Evolutionary conservation across 2,113 vertebrate genomes (phyloP).

Genomic region (Chloropsis hardwickii): DNA sequence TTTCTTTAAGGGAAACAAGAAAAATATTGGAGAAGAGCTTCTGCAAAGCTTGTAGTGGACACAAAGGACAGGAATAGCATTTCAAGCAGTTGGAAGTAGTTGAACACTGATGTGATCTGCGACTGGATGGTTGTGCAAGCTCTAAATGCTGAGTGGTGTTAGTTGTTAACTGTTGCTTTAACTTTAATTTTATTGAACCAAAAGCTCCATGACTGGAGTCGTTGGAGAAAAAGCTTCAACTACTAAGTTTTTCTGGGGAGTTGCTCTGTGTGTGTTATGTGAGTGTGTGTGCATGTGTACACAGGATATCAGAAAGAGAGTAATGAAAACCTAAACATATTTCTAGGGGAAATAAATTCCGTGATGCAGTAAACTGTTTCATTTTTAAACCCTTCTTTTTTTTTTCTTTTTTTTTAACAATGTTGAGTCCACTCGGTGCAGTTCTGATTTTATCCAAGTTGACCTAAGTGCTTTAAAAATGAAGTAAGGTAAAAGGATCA

Average conservation of each 20-base stretch:
- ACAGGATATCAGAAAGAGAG: neutral
- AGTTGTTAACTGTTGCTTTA: neutral
- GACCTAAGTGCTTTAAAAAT: constrained; percentile 2
- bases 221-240: neutral
- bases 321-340: neutral
- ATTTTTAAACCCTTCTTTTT: neutral
- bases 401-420: neutral
- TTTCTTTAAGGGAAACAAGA: neutral
- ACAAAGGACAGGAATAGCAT: neutral
- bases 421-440: neutral
- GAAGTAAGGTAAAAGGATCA: neutral
- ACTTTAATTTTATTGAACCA: neutral
- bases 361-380: neutral
- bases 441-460: neutral
- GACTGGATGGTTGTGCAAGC: neutral
- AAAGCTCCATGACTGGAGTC: neutral
- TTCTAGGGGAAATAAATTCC: neutral
- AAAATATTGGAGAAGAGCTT: neutral
- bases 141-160: neutral
- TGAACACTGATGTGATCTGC: neutral
- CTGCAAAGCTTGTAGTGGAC: neutral
- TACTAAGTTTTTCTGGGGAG: neutral
- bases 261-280: neutral
- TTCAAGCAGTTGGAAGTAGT: neutral
- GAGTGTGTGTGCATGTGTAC: too few relatives aligned